Evolutionary conservation across 2,888 invertebrate genomes (phyloP).

Genomic region (Dicranocentrus wangi): DNA sequence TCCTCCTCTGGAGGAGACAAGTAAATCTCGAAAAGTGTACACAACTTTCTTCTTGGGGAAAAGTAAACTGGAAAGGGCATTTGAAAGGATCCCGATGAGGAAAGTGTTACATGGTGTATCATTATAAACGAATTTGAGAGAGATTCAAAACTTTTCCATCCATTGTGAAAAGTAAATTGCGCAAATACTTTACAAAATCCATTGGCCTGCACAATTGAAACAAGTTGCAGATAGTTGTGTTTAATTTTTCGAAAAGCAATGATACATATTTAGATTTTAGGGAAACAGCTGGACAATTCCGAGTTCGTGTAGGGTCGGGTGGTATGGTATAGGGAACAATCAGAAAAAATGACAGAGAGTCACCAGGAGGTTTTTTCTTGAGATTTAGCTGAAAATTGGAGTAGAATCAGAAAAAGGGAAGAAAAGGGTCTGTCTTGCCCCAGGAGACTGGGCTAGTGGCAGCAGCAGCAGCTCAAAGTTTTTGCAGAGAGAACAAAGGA

Average conservation of each 20-base stretch:
- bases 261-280: too few relatives aligned
- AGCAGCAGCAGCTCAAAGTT: constrained; percentile 34
- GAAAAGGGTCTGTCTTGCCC: constrained; percentile 3
- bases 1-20: constrained; percentile 13
- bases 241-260: too few relatives aligned
- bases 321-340: too few relatives aligned
- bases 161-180: background rate
- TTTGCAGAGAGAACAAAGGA: constrained; percentile 33
- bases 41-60: constrained; percentile 10
- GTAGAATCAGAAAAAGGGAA: too few relatives aligned
- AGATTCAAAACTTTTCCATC: background rate
- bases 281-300: constrained; percentile 47
- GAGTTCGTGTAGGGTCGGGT: background rate
- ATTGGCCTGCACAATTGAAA: too few relatives aligned
- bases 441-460: constrained; percentile 33
- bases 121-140: constrained; percentile 6
- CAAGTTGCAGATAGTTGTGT: too few relatives aligned
- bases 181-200: too few relatives aligned
- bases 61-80: constrained; percentile 19
- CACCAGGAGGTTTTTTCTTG: too few relatives aligned
- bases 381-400: too few relatives aligned
- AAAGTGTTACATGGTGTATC: background rate
- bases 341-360: too few relatives aligned
- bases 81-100: background rate
- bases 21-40: constrained; percentile 29